Conservation (phyloP, 2,888 invertebrate genomes). For the Leptopilina myrica region DNA sequence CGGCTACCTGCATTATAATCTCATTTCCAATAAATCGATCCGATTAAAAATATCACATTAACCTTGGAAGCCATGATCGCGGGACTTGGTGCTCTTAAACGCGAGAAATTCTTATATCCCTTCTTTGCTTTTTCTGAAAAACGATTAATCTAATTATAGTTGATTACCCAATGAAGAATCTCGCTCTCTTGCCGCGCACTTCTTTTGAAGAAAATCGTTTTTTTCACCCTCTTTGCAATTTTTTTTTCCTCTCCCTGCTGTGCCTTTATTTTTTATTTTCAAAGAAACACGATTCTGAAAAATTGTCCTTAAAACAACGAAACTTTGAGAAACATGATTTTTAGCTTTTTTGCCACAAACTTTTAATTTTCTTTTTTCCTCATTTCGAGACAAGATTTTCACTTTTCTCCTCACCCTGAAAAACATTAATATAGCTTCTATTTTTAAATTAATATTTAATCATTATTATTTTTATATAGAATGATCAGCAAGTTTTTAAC, state of each 20-base stretch:
- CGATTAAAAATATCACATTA: constrained; percentile 61
- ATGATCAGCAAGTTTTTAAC: too few species aligned
- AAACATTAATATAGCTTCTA: too few species aligned
- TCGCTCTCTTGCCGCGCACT: constrained; percentile 22
- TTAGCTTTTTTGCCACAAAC: too few species aligned
- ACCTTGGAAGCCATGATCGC: constrained; percentile 21
- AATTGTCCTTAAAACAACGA: too few species aligned
- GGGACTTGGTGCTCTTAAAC: constrained; percentile 1
- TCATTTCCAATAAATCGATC: constrained; percentile 71
- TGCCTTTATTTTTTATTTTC: not conserved
- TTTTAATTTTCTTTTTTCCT: too few species aligned
- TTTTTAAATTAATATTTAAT: too few species aligned
- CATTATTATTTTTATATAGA: too few species aligned
- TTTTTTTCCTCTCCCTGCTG: too few species aligned
- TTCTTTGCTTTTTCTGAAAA: constrained; percentile 40
- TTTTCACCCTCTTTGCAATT: not conserved
- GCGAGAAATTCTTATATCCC: constrained; percentile 30
- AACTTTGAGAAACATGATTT: too few species aligned
- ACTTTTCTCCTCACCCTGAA: too few species aligned
- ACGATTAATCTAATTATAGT: constrained; percentile 40
- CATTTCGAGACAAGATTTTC: too few species aligned
- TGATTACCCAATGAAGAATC: constrained; percentile 40
- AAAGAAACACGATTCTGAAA: not conserved
- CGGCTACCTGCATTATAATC: constrained; percentile 71
- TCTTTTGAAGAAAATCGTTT: constrained; percentile 15